Conservation (phyloP, 2,113 vertebrate genomes). For the Sebastes schlegelii region DNA sequence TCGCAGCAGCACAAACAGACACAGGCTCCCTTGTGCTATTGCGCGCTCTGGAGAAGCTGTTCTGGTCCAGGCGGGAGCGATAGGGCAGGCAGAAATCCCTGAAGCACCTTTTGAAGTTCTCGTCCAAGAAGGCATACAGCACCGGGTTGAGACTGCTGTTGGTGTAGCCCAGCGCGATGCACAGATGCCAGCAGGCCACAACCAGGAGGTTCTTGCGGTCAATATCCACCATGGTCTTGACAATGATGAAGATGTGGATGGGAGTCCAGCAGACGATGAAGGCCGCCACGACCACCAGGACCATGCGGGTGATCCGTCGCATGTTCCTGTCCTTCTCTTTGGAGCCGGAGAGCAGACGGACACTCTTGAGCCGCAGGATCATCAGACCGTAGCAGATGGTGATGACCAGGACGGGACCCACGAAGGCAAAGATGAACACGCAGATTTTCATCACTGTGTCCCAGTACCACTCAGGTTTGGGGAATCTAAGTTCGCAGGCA, state of each 20-base stretch:
- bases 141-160: slow-evolving; percentile 98
- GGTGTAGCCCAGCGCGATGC: slow-evolving; percentile 95
- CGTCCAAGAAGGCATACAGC: slow-evolving; percentile 96
- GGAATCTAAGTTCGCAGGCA: slow-evolving; percentile 90
- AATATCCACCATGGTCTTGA: slow-evolving; percentile 92
- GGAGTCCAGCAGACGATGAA: slow-evolving; percentile 99
- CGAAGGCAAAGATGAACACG: slow-evolving; percentile 96
- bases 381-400: slow-evolving; percentile 96
- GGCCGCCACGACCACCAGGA: slow-evolving; percentile 95
- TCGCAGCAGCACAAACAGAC: slow-evolving; percentile 86
- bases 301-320: slow-evolving; percentile 97
- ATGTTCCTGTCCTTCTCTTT: slow-evolving; percentile 95
- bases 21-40: slow-evolving; percentile 83
- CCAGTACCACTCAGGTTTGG: slow-evolving; percentile 92
- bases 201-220: slow-evolving; percentile 89
- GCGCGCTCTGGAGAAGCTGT: slow-evolving; percentile 87
- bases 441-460: slow-evolving; percentile 95
- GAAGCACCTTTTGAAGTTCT: slow-evolving; percentile 98
- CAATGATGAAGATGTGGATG: slow-evolving; percentile 97
- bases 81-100: slow-evolving; percentile 92
- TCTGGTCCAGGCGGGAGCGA: slow-evolving; percentile 83
- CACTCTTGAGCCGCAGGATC: slow-evolving; percentile 94
- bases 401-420: slow-evolving; percentile 95
- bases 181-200: slow-evolving; percentile 93
- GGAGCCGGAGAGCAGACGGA: slow-evolving; percentile 95